phyloP scores from a whole-genome alignment of 2,888 invertebrate genomes.

The Fabriciana adippe region DNA sequence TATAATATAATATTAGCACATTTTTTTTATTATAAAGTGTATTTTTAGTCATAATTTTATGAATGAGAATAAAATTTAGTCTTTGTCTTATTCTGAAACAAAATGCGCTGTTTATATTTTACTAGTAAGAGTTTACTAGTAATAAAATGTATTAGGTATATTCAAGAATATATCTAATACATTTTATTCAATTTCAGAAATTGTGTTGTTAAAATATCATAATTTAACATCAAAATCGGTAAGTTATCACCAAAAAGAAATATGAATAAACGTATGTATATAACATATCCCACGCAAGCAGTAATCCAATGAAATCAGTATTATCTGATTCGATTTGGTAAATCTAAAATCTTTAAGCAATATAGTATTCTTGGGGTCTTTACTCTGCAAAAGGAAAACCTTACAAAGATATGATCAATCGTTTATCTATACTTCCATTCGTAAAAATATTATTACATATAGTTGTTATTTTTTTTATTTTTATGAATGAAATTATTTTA shows the following conservation, averaged over 20 bases:
- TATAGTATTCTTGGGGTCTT: constrained; percentile 4
- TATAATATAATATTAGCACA: not conserved
- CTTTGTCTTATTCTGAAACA: no score
- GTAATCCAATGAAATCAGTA: constrained; percentile 20
- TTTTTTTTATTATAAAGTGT: no score
- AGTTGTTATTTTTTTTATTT: constrained; percentile 7
- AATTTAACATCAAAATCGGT: not conserved
- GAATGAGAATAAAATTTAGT: no score
- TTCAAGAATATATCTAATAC: no score
- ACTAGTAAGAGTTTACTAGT: no score
- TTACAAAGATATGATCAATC: constrained; percentile 16
- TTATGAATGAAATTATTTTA: constrained; percentile 3
- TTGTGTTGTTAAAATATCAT: no score
- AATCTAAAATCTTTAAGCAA: constrained; percentile 19
- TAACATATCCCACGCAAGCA: not conserved
- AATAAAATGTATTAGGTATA: no score
- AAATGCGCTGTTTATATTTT: no score
- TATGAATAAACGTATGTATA: not conserved
- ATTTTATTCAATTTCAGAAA: no score
- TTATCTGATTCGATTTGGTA: constrained; percentile 16
- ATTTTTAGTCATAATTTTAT: no score
- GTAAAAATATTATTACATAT: constrained; percentile 24
- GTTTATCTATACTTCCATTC: constrained; percentile 23
- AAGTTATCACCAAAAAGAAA: constrained; percentile 1
- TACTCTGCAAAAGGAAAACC: constrained; percentile 16